These are phyloP conservation scores for Neocrepidodera transversa DNA, from an alignment of 2,888 invertebrate genomes.

Conservation along the genomic window DNA sequence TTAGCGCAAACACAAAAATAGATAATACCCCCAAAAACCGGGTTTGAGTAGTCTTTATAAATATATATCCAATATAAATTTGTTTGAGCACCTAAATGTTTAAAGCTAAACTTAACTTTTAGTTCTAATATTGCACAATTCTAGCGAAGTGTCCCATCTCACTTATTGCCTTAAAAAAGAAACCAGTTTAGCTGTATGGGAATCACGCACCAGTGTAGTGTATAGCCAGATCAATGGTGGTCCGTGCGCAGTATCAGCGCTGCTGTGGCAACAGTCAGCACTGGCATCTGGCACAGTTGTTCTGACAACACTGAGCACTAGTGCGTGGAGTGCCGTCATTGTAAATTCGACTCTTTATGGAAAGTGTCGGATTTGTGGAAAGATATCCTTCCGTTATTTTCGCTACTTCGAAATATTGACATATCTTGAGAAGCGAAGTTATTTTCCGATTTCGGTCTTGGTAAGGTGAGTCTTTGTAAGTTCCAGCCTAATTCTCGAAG, in stretches of 20 bases:
- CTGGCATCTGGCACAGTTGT: constrained; percentile 49
- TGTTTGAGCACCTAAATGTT: constrained; percentile 62
- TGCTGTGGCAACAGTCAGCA: constrained; percentile 48
- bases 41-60: constrained; percentile 44
- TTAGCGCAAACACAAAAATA: constrained; percentile 26
- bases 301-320: constrained; percentile 62
- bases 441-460: constrained; percentile 84
- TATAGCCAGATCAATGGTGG: constrained; percentile 46
- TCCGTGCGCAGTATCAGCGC: constrained; percentile 49
- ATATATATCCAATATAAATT: constrained; percentile 47
- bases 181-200: constrained; percentile 1
- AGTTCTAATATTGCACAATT: constrained; percentile 62
- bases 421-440: constrained; percentile 75
- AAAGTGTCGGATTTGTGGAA: constrained; percentile 84
- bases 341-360: constrained; percentile 70
- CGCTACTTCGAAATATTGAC: constrained; percentile 67
- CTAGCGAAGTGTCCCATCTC: constrained; percentile 57
- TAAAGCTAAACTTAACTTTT: constrained; percentile 61
- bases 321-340: constrained; percentile 78
- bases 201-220: constrained; percentile 47
- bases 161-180: constrained; percentile 48
- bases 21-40: constrained; percentile 50
- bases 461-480: constrained; percentile 74
- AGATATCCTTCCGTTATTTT: constrained; percentile 65
- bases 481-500: constrained; percentile 68